Percentiles rank a stretch among this genome's conserved stretches.
Conservation (phyloP, 2,797 vertebrate genomes). For the Sebastes itinus region DNA sequence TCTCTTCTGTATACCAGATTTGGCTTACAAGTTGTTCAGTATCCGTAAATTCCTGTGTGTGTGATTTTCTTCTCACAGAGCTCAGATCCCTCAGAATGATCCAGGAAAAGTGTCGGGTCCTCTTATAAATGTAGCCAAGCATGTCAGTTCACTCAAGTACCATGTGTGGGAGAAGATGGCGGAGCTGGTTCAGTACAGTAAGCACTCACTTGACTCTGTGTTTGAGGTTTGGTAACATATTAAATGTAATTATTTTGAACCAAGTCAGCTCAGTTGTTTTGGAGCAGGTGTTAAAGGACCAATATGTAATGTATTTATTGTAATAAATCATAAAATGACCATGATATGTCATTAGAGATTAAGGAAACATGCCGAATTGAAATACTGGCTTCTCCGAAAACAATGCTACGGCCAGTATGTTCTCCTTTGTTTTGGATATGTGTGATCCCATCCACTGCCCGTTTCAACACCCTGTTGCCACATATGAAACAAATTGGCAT, state of each 20-base stretch:
- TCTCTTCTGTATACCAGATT: not conserved
- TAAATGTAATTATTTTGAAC: not conserved
- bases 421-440: not conserved
- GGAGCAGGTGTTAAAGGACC: not conserved
- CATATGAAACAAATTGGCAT: no score
- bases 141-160: slow-evolving; percentile 83
- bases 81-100: slow-evolving; percentile 67
- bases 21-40: not conserved
- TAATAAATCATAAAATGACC: no score
- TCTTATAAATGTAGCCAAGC: slow-evolving; percentile 79
- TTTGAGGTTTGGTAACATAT: not conserved
- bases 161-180: slow-evolving; percentile 85
- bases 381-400: no score
- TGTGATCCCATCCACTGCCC: not conserved
- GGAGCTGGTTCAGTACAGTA: slow-evolving; percentile 81
- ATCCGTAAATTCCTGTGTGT: not conserved
- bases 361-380: no score
- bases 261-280: not conserved
- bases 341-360: no score
- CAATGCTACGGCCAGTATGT: no score
- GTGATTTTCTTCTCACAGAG: slow-evolving; percentile 57
- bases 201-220: slow-evolving; percentile 31
- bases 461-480: no score
- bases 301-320: no score
- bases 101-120: slow-evolving; percentile 68